phyloP scores from a whole-genome alignment of 2,797 vertebrate genomes.

The Philypnodon macrostomus region DNA sequence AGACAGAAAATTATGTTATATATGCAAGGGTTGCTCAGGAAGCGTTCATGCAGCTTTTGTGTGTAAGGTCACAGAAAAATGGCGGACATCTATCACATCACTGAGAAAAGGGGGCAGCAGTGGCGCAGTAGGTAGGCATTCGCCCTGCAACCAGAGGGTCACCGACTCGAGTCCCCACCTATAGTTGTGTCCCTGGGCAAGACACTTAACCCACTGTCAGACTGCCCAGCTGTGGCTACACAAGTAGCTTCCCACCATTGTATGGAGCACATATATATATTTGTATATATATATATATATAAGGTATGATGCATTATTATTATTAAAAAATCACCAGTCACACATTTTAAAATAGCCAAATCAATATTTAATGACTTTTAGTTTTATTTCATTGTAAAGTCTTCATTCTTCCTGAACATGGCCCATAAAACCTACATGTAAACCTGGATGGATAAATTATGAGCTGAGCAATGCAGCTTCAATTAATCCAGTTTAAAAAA shows the following conservation, averaged over 20 bases:
- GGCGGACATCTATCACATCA: conserved; percentile 35
- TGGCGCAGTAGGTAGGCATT: too few relatives aligned
- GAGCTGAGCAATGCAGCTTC: conserved; percentile 14
- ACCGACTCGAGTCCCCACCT: too few relatives aligned
- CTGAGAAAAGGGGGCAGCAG: conserved; percentile 42
- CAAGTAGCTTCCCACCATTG: too few relatives aligned
- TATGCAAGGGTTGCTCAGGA: conserved; percentile 64
- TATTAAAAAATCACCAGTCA: conserved; percentile 55
- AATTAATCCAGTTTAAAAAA: conserved; percentile 7
- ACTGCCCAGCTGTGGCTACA: too few relatives aligned
- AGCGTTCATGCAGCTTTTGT: conserved; percentile 39
- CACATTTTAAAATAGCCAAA: conserved; percentile 37
- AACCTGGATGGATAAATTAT: conserved; percentile 32
- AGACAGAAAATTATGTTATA: conserved; percentile 60
- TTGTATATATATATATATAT: too few relatives aligned
- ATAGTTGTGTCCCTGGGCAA: too few relatives aligned
- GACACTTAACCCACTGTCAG: too few relatives aligned
- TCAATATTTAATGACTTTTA: conserved; percentile 55
- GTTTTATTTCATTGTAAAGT: conserved; percentile 31
- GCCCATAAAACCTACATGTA: conserved; percentile 34
- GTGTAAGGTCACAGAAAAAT: conserved; percentile 33
- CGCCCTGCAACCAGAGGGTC: too few relatives aligned
- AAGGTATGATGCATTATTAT: too few relatives aligned
- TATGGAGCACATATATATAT: too few relatives aligned
- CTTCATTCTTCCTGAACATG: conserved; percentile 12